Evolutionary conservation across 1,140 invertebrate genomes (phyloP), one percentile per base, ranked within the genome.

Genomic region (Euura saliciscinereae): DNA sequence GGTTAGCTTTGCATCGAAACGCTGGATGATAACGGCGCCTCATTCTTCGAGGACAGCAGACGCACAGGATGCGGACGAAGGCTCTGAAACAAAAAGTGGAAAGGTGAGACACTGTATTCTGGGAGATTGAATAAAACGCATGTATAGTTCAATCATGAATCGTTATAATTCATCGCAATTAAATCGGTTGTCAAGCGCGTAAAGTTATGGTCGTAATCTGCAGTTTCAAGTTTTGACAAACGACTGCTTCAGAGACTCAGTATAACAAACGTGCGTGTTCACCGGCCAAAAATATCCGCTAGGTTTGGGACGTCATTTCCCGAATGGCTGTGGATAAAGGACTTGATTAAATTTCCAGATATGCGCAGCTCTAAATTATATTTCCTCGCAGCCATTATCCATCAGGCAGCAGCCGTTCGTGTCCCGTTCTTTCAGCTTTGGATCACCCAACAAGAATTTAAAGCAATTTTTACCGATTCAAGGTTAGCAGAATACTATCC

Each of bases 21-120:
- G 93, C 93, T 11, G 93, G 92, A 79, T 94, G 92, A 86, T 95
- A 95, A 82, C 93, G 92, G 81, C 92, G 89, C 71, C 93, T 89
- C 77, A 95, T 90, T 78, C 91, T 91, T 67, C 93, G 88, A 2
- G 94, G 94, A 84, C 94, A 95, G 86, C 94, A 95, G 43, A 92
- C 92, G 83, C 94, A 95, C 46, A 95, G 85, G 74, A 95, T 93
- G 74, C 94, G 90, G 45, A 94, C 91, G 85, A 95, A 95, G 44
- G 94, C 94, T 85, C 94, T 95, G 91, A 3, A 91, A 92, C 80
- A 87, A 85, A 80, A 78, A 75, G 28, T 28, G 28, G 28, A 28
- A 28, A 28, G 28, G 28, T 28, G 28, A 28, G 28, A 28, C 28
- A 28, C 28, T 28, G 28, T 28, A 28, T 28, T 28, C 28, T 28